phyloP scores from a whole-genome alignment of 2,113 vertebrate genomes.

The Odocoileus virginianus region DNA sequence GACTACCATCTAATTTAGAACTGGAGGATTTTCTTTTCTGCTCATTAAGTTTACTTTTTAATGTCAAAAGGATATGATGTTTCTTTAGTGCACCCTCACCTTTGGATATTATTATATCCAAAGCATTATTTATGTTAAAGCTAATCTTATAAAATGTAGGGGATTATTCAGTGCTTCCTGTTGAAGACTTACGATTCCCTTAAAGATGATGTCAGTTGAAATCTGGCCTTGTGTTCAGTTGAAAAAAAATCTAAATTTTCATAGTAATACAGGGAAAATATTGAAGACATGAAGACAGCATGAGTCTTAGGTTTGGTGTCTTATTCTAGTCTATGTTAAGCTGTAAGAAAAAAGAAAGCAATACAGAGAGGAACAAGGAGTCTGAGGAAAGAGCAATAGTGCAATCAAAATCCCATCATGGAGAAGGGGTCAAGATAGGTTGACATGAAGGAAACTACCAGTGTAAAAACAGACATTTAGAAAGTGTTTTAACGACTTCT shows the following conservation, averaged over 20 bases:
- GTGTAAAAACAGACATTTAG: slow-evolving; percentile 71
- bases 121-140: background rate
- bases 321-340: slow-evolving; percentile 62
- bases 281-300: slow-evolving; percentile 67
- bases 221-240: slow-evolving; percentile 5
- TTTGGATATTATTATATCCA: background rate
- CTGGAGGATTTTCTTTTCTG: background rate
- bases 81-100: background rate
- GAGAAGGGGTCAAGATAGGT: slow-evolving; percentile 62
- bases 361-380: slow-evolving; percentile 52
- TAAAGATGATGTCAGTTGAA: slow-evolving; percentile 57
- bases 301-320: slow-evolving; percentile 49
- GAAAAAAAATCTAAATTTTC: slow-evolving; percentile 61
- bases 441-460: slow-evolving; percentile 51
- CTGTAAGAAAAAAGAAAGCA: slow-evolving; percentile 64
- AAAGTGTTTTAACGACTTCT: slow-evolving; percentile 52
- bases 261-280: slow-evolving; percentile 62
- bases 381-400: slow-evolving; percentile 66
- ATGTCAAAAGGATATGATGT: background rate
- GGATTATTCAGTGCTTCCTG: background rate
- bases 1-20: background rate
- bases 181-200: background rate
- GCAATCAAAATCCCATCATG: slow-evolving; percentile 61
- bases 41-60: background rate
- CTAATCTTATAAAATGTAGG: background rate